A percentile compares a stretch with the other conserved stretches of the same genome.
Evolutionary conservation across 2,888 invertebrate genomes (phyloP).

Genomic region (Tyria jacobaeae): DNA sequence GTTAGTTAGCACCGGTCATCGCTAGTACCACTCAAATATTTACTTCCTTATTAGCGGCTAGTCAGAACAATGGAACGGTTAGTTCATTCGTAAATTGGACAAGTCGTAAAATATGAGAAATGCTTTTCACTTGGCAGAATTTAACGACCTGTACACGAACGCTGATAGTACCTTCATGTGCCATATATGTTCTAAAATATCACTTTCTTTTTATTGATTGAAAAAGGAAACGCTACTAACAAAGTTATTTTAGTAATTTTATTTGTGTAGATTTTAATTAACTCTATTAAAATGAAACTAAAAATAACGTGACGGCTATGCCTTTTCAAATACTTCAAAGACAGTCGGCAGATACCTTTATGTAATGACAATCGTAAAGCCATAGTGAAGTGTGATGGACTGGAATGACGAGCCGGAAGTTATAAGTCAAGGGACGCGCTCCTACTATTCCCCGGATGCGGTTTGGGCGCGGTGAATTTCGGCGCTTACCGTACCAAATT

Average conservation of each 20-base stretch:
- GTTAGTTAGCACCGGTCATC: conserved; percentile 58
- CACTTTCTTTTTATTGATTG: too few species aligned
- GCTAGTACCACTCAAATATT: conserved; percentile 75
- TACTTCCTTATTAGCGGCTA: conserved; percentile 81
- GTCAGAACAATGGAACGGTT: conserved; percentile 75
- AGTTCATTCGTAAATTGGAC: conserved; percentile 68
- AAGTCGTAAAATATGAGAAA: conserved; percentile 54
- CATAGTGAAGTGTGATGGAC: conserved; percentile 59
- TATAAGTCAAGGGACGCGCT: conserved; percentile 62
- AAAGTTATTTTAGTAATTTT: too few species aligned
- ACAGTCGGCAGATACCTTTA: conserved; percentile 35
- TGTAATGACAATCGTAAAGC: conserved; percentile 66
- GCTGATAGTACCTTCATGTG: background rate
- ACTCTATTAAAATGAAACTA: conserved; percentile 4
- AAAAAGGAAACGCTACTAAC: background rate
- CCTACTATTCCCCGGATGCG: conserved; percentile 69
- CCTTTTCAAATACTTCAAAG: conserved; percentile 66
- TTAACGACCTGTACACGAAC: conserved; percentile 10
- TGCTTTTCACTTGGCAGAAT: conserved; percentile 42
- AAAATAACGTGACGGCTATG: conserved; percentile 30
- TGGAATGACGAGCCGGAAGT: conserved; percentile 69
- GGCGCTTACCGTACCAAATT: conserved; percentile 69
- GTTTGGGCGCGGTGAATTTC: conserved; percentile 60
- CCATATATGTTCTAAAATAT: background rate
- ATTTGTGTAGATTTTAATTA: conserved; percentile 22